Base-by-base conservation (phyloP, 2,113 vertebrate genomes). In the Okapia johnstoni region DNA sequence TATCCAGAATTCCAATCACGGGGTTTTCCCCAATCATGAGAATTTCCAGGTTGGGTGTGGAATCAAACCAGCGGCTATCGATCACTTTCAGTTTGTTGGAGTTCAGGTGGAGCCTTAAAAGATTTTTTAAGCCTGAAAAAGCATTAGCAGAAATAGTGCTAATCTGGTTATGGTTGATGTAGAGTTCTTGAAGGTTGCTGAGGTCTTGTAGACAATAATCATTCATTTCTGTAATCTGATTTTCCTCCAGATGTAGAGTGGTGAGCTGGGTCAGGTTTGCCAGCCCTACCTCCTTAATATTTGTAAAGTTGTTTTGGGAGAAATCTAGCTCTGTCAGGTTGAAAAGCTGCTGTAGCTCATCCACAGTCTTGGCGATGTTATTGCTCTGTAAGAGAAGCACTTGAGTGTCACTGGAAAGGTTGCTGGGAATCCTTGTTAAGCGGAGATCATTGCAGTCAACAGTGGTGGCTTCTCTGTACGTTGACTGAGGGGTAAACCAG, bases 21-120 rank as follows among this genome's bases (percentile, higher is more conserved):
- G 99, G 99, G 95, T 99, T 99, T 98, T 99, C 99, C 33, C 99
- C 99, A 96, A 99, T 99, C 99, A 99, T 99, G 76, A 99, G 99
- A 57, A 99, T 99, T 98, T 99, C 99, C 66, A 99, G 97, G 97
- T 99, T 99, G 77, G 99, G 99, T 2, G 99, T 99, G 1, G 99
- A 99, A 97, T 99, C 99, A 98, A 99, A 99, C 99, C 99, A 99
- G 43, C 99, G 99, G 96, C 99, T 99, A 95, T 99, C 99, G 26
- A 99, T 99, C 87, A 99, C 98, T 97, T 99, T 99, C 85, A 99
- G 98, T 90, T 99, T 99, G 98, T 99, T 99, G 88, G 99, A 99
- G 97, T 99, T 99, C 57, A 99, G 99, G 97, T 99, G 99, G 52
- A 99, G 99, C 94, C 99, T 99, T 93, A 99, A 98, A 30, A 99